A percentile compares a stretch with the other conserved stretches of the same genome.
Evolutionary conservation across 1,140 invertebrate species (phyloP).

Genomic region (Glomeris maerens): DNA sequence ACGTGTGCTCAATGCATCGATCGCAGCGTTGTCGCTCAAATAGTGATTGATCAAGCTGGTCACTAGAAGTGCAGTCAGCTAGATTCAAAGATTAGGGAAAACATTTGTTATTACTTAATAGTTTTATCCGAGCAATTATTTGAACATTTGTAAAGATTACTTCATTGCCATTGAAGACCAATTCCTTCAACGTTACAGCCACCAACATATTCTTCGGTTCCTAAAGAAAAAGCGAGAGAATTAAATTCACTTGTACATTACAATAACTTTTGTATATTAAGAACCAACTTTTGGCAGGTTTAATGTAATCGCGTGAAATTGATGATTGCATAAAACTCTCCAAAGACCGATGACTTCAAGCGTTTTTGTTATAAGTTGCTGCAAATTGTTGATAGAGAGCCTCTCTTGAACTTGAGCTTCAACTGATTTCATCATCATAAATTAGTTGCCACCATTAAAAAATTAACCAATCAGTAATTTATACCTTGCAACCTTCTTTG

Average conservation of each 20-base stretch:
- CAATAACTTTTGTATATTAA: slow-evolving; percentile 65
- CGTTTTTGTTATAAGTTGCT: slow-evolving; percentile 58
- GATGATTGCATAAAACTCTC: slow-evolving; percentile 83
- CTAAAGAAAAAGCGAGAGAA: no score
- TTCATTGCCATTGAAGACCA: not conserved
- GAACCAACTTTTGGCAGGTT: slow-evolving; percentile 65
- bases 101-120: not conserved
- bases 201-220: no score
- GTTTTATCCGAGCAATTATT: not conserved
- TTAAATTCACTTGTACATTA: no score
- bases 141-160: not conserved
- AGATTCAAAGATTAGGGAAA: not conserved
- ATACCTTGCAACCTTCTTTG: slow-evolving; percentile 26
- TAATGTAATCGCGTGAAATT: slow-evolving; percentile 63
- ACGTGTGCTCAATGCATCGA: slow-evolving; percentile 73
- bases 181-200: no score
- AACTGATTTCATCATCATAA: no score
- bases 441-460: no score
- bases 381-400: slow-evolving; percentile 30
- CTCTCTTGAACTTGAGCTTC: slow-evolving; percentile 15
- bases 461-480: not conserved
- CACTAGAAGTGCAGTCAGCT: slow-evolving; percentile 26
- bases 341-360: slow-evolving; percentile 86
- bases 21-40: slow-evolving; percentile 83
- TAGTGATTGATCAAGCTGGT: slow-evolving; percentile 46